These are phyloP conservation scores for Poicephalus gulielmi DNA, from an alignment of 2,113 vertebrate genomes.

Conservation along the genomic window DNA sequence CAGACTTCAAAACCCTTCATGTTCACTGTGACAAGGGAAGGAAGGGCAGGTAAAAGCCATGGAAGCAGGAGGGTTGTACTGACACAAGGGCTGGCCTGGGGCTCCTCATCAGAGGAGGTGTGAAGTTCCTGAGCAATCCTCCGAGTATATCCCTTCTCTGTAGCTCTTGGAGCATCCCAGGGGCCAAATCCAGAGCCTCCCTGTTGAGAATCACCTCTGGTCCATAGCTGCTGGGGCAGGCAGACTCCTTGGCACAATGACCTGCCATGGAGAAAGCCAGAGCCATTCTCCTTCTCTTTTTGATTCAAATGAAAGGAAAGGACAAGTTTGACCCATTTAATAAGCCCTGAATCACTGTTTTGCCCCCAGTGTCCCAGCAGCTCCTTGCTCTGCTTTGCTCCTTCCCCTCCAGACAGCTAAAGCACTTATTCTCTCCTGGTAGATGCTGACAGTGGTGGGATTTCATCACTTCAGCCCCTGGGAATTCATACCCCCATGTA, in stretches of 20 bases:
- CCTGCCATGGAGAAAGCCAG: too few species aligned
- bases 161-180: neutral
- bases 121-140: neutral
- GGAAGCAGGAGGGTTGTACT: neutral
- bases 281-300: neutral
- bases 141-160: neutral
- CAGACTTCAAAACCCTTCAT: neutral
- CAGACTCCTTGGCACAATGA: fast-evolving
- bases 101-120: neutral
- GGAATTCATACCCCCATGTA: fast-evolving
- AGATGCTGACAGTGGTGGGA: neutral
- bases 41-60: neutral
- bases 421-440: neutral
- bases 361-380: neutral
- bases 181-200: neutral
- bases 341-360: neutral
- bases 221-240: neutral
- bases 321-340: neutral
- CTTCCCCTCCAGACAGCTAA: neutral
- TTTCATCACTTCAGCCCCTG: neutral
- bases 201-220: neutral
- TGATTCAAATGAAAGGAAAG: neutral
- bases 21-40: neutral
- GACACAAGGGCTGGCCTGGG: neutral
- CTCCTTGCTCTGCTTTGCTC: neutral